Base-by-base conservation (phyloP, 2,113 vertebrate species). In the Falco punctatus region DNA sequence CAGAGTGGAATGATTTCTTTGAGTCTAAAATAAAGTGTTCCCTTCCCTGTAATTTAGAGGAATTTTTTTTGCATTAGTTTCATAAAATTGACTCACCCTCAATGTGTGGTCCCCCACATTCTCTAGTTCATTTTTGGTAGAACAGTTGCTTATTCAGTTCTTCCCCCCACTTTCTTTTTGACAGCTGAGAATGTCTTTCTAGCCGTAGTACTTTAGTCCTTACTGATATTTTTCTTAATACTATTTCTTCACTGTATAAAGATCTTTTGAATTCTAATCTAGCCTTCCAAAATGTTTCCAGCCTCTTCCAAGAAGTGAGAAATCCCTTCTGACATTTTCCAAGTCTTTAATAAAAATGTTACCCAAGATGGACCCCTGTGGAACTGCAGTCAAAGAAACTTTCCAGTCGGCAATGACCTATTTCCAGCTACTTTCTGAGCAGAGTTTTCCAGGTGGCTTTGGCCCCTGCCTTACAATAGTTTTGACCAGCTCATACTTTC, bases 341-440 rank as follows among this genome's bases (percentile, higher is more conserved):
- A 84, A 78, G 55, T 64, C 91, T 81, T 91, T 92, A 89, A 89
- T 72, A 81, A 78, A 92, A 84, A 64, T 61, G 48, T 89, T 91
- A 92, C 21, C 48, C 49, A 81, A 75, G 65, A 87, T 5, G 10
- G 86, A 81, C 57, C 84, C n/a, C 72, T 11, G 11, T 79, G 81
- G 77, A 86, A 78, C 14, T 71, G 28, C 69, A 81, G 70, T 69
- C 65, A 87, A 91, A 81, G 48, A 87, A 89, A 59, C 38, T 59
- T 87, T 74, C 38, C 61, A 84, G 55, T 78, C 77, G 80, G 48
- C 83, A 86, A n/a, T 26, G 40, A 91, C 30, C 21, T 67, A 24
- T 59, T 89, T 86, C 86, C 61, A 94, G 69, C 51, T 94, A 71
- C 70, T 91, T 69, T 74, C 59, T 71, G 32, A 87, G 46, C 8